Base-by-base conservation (phyloP, 2,888 invertebrate species). In the Nesidiocoris tenuis region DNA sequence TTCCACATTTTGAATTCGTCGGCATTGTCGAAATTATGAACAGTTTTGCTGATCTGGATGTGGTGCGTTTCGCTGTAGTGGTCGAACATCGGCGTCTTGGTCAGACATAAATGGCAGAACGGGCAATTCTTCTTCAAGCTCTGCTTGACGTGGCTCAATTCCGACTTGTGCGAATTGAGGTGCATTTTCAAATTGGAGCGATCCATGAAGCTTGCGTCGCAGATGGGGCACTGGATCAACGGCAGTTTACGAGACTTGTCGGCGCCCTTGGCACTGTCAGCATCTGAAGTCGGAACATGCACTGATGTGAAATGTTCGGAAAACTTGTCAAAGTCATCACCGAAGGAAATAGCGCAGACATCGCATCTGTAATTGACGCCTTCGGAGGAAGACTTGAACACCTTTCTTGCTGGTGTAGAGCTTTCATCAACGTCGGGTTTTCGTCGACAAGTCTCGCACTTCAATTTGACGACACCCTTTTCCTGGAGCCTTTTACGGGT, bases 301-400 rank as follows among this genome's bases (percentile, higher is more conserved):
- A 70, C 70, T 18, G 21, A 57, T 22, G 24, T 61, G 61, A 70
- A 70, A 19, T 70, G 70, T 17, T 59, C 59, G 25, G 70, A 24
- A 19, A 70, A 70, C n/a, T 70, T 22, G 25, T 70, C 70, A 18
- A 70, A 70, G 0, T 19, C 21, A 17, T 23, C 23, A 5, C 70
- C 70, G 24, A 70, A 70, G 7, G 57, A 59, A 12, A 70, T 57
- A 2, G 70, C 22, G 21, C 70, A 70, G 19, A 70, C 57, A 21
- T 70, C 70, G 17, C 70, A 70, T 57, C 59, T 57, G 25, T 70
- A 70, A 59, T 70, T 57, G 23, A 70, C 61, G 2, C 55, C 56
- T 12, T 67, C 67, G 39, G 54, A 22, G 55, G 55, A 22, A 12
- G 55, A 16, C 59, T 59, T 70, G 16, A 25, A 59, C 9, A 24